Evolutionary conservation across 2,113 vertebrate genomes (phyloP), one percentile per base, ranked within the genome.

Genomic region (Takifugu flavidus): DNA sequence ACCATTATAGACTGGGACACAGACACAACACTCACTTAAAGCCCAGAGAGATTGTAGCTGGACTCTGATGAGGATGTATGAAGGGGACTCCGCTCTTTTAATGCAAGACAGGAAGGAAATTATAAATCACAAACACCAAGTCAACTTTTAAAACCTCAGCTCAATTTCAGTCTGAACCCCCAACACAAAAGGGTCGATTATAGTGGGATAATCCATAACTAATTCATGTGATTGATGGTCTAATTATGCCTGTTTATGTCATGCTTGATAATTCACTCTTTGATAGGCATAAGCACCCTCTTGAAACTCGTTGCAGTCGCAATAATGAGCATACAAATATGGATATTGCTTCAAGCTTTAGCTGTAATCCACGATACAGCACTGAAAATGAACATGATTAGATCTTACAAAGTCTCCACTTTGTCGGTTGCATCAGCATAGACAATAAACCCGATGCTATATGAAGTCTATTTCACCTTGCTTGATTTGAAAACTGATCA

Each of bases 191-290:
- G 82, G 83, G 85, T 88, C 80, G 85, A 83, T 84, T 82, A 87
- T 76, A 75, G 76, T 72, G 82, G 80, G 76, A 87, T 88, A 87
- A 87, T 88, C 88, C 80, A 85, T 86, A 84, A 86, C 83, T 86
- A 85, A 89, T 88, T 87, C 68, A 84, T 74, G 72, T 84, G 85
- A 88, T 86, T 87, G 84, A 88, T 88, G 82, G 78, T 83, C 76
- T 83, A 89, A 89, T 88, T 86, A 86, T 67, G 79, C 56, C 74
- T 83, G 82, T 87, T 88, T 86, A 76, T 83, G 85, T 86, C 86
- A 82, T 82, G 88, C 76, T 77, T 80, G 82, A 87, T 88, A 85
- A 86, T 86, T 83, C 65, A 66, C 47, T 65, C 79, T 87, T 87
- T 88, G 83, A 88, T 87, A 79, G 84, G 82, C 75, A 54, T 60